Evolutionary conservation across 37 sponge, comb jelly and placozoan genomes (phyloP).

Genomic region (Halichondria panicea): DNA sequence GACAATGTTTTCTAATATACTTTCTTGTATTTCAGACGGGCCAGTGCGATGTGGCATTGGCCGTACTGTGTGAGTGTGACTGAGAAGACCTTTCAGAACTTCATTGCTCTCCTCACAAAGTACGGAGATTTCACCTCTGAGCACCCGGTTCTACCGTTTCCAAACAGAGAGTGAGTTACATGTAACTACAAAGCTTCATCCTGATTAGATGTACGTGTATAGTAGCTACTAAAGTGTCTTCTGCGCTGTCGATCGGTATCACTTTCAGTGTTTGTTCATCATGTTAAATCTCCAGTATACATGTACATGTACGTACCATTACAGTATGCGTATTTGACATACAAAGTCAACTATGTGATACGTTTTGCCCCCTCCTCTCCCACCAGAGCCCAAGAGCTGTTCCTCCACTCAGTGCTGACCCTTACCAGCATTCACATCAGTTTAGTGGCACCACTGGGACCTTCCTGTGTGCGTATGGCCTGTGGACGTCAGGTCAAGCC

Average conservation of each 20-base stretch:
- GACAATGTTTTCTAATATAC: background rate
- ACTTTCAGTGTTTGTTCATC: background rate
- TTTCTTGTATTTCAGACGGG: slow-evolving; percentile 17
- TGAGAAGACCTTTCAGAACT: slow-evolving; percentile 45
- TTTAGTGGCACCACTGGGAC: slow-evolving; percentile 44
- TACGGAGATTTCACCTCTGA: slow-evolving; percentile 16
- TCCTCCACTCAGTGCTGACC: slow-evolving; percentile 30
- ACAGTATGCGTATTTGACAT: background rate
- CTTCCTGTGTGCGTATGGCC: slow-evolving; percentile 42
- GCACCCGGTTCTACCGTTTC: slow-evolving; percentile 38
- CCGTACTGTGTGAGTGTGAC: slow-evolving; percentile 59
- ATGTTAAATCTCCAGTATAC: background rate
- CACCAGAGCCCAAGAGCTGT: slow-evolving; percentile 30
- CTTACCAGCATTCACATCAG: slow-evolving; percentile 49
- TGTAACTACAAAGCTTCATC: background rate
- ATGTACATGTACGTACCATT: background rate
- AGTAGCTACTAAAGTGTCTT: no score
- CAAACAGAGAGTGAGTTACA: slow-evolving; percentile 15
- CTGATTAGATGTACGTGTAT: background rate
- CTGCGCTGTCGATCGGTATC: no score
- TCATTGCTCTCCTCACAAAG: slow-evolving; percentile 34
- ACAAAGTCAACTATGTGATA: background rate
- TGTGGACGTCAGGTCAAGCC: slow-evolving; percentile 61
- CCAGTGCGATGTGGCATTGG: slow-evolving; percentile 72
- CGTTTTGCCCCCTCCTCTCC: background rate